These are phyloP conservation scores for Dysidea cf. avara DNA, from an alignment of 37 sponge, comb jelly and placozoan species.

Conservation along the genomic window DNA sequence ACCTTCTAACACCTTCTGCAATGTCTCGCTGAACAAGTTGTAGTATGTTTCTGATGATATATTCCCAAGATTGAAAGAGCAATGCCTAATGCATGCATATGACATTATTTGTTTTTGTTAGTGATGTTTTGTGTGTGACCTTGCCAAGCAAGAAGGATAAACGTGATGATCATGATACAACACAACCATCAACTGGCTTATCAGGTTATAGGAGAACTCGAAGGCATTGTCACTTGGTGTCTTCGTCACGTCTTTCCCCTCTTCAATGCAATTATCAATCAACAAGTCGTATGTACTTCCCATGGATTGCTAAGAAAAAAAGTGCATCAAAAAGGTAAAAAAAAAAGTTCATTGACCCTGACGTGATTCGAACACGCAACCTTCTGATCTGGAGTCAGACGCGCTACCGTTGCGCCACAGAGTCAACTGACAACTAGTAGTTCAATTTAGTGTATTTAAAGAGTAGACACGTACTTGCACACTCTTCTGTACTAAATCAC, in stretches of 20 bases:
- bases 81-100: conserved; percentile 1
- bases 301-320: conserved; percentile 47
- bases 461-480: neutral
- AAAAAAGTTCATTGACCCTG: conserved; percentile 73
- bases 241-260: conserved; percentile 8
- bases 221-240: conserved; percentile 37
- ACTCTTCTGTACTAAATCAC: neutral
- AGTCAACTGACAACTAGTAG: conserved; percentile 37
- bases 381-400: conserved; percentile 98
- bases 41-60: conserved; percentile 55
- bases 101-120: neutral
- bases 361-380: conserved; percentile 96
- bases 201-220: conserved; percentile 61
- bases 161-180: conserved; percentile 52
- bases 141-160: conserved; percentile 46
- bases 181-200: conserved; percentile 46
- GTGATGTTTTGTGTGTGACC: neutral
- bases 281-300: conserved; percentile 74
- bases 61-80: conserved; percentile 52
- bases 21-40: conserved; percentile 32
- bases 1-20: conserved; percentile 51
- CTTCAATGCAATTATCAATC: conserved; percentile 46
- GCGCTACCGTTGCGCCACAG: conserved; percentile 96
- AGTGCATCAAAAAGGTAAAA: neutral
- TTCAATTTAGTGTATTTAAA: neutral